Conservation (phyloP, 2,113 vertebrate species). For the Phylloscopus trochiloides region DNA sequence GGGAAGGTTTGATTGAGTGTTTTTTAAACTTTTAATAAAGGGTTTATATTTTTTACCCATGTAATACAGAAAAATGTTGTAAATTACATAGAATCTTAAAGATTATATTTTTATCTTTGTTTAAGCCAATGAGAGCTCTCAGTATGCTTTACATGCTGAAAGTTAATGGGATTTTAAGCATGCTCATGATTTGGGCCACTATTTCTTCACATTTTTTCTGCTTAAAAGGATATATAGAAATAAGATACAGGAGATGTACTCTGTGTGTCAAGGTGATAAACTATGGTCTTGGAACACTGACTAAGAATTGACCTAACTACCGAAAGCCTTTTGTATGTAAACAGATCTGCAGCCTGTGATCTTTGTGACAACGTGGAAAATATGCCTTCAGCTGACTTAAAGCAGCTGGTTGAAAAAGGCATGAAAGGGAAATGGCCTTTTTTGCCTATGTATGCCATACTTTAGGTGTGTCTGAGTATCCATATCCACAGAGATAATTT, state of each 20-base stretch:
- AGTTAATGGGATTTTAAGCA: background rate
- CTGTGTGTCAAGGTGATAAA: background rate
- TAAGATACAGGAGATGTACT: background rate
- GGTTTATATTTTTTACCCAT: background rate
- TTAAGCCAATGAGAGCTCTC: background rate
- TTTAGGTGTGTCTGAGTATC: background rate
- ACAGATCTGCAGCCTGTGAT: background rate
- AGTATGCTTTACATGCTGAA: background rate
- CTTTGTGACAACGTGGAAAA: background rate
- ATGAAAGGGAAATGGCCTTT: background rate
- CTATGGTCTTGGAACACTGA: background rate
- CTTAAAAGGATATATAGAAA: background rate
- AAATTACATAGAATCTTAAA: background rate
- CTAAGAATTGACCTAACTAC: background rate
- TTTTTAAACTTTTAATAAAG: background rate
- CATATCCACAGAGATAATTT: background rate
- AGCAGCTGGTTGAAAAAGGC: background rate
- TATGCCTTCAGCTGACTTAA: background rate
- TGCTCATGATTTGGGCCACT: background rate
- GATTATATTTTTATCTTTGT: background rate
- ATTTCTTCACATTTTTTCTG: background rate
- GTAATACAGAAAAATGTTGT: background rate
- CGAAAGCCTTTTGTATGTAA: background rate
- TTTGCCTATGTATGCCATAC: background rate
- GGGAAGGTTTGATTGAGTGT: background rate